phyloP scores from a whole-genome alignment of 2,113 vertebrate species.

The Bathybates hornii region DNA sequence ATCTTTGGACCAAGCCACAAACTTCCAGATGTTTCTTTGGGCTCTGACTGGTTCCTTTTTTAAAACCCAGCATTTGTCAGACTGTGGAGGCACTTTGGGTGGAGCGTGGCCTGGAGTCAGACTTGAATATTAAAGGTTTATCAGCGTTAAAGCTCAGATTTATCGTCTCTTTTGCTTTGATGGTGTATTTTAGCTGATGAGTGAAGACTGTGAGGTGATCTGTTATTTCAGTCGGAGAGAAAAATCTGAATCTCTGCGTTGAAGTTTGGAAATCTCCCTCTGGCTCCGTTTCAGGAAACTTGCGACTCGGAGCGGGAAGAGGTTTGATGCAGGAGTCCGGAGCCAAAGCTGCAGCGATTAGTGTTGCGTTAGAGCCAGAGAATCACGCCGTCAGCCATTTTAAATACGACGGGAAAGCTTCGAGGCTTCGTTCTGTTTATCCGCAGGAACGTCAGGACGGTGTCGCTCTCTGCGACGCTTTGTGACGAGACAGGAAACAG shows the following conservation, averaged over 20 bases:
- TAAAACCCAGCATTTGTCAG: not conserved
- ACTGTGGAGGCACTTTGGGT: accelerated
- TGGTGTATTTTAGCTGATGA: not conserved
- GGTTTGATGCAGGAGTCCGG: not conserved
- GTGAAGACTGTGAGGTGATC: not conserved
- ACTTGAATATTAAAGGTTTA: not conserved
- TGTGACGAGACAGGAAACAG: not conserved
- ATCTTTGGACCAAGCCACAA: not conserved
- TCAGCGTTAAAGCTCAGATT: not conserved
- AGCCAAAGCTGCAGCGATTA: slow-evolving; percentile 13
- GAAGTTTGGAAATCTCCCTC: slow-evolving; percentile 31
- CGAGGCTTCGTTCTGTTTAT: not conserved
- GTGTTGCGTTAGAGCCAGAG: not conserved
- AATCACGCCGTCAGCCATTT: slow-evolving; percentile 15
- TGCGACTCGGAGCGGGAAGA: slow-evolving; percentile 3
- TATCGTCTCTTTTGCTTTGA: not conserved
- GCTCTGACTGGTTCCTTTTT: not conserved
- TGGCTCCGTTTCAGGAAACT: slow-evolving; percentile 39
- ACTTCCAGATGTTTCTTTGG: not conserved
- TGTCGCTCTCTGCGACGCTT: not conserved
- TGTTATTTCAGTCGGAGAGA: not conserved
- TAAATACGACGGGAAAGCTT: not conserved
- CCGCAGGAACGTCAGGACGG: not conserved
- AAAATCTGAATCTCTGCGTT: slow-evolving; percentile 7
- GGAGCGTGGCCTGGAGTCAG: not conserved